Conservation (phyloP, 2,888 invertebrate species). For the Notodonta ziczac region DNA sequence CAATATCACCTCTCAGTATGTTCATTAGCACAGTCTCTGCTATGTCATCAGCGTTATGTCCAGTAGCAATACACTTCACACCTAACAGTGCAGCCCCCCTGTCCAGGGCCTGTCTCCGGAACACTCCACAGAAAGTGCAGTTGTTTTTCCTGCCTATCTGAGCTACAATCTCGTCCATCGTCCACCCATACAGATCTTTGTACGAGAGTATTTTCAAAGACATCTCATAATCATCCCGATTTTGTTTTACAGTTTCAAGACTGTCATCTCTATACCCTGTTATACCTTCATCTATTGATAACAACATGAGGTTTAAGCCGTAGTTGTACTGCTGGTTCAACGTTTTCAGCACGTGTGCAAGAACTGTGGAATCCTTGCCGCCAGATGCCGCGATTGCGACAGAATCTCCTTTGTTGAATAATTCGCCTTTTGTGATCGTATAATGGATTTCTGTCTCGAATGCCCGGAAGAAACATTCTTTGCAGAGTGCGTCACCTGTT, state of each 20-base stretch:
- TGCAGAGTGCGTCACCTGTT: conserved; percentile 96
- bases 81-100: conserved; percentile 94
- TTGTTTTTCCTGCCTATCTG: conserved; percentile 95
- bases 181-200: conserved; percentile 99
- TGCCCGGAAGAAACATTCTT: conserved; percentile 96
- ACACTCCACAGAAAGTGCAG: conserved; percentile 98
- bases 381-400: conserved; percentile 98
- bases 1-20: conserved; percentile 97
- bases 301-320: conserved; percentile 93
- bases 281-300: conserved; percentile 99
- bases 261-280: conserved; percentile 98
- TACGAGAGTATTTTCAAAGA: conserved; percentile 98
- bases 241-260: conserved; percentile 97
- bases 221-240: conserved; percentile 96
- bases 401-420: conserved; percentile 93
- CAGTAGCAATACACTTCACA: conserved; percentile 98
- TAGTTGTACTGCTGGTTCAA: conserved; percentile 96
- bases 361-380: conserved; percentile 98
- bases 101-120: conserved; percentile 97
- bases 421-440: conserved; percentile 91
- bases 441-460: conserved; percentile 98
- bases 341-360: conserved; percentile 96
- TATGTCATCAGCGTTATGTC: conserved; percentile 98
- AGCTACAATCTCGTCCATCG: conserved; percentile 98
- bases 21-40: conserved; percentile 99